Percentiles rank a stretch among this genome's conserved stretches.
Conservation (phyloP, 2,113 vertebrate species). For the Nanorana parkeri region DNA sequence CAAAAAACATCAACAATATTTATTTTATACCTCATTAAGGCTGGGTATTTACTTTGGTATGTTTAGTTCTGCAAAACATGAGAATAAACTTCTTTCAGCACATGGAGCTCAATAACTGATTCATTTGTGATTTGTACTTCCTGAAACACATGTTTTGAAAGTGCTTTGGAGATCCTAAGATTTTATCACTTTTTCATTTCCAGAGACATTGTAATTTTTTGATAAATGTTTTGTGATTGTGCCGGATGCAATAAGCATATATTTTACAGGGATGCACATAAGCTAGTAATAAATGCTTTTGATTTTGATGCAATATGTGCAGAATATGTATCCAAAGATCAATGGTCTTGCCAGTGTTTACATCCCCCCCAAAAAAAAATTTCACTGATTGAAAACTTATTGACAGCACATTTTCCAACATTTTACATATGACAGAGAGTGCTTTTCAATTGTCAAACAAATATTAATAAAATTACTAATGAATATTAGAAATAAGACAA, state of each 20-base stretch:
- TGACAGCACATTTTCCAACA: too few species aligned
- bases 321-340: not conserved
- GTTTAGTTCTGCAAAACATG: not conserved
- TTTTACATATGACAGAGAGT: too few species aligned
- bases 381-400: too few species aligned
- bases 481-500: too few species aligned
- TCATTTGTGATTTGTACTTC: not conserved
- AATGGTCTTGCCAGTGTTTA: too few species aligned
- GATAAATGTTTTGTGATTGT: not conserved
- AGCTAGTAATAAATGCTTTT: not conserved
- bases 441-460: too few species aligned
- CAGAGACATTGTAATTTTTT: not conserved
- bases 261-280: not conserved
- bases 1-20: constrained; percentile 2
- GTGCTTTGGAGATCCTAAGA: not conserved
- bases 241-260: not conserved
- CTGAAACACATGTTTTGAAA: constrained; percentile 1
- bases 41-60: constrained; percentile 3
- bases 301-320: not conserved
- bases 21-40: constrained; percentile 14
- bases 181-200: not conserved
- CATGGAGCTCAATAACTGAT: not conserved
- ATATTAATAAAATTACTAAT: too few species aligned
- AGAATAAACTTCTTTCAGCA: not conserved
- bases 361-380: too few species aligned